phyloP scores from a whole-genome alignment of 2,797 vertebrate species.

The Hephaestus fuliginosus region DNA sequence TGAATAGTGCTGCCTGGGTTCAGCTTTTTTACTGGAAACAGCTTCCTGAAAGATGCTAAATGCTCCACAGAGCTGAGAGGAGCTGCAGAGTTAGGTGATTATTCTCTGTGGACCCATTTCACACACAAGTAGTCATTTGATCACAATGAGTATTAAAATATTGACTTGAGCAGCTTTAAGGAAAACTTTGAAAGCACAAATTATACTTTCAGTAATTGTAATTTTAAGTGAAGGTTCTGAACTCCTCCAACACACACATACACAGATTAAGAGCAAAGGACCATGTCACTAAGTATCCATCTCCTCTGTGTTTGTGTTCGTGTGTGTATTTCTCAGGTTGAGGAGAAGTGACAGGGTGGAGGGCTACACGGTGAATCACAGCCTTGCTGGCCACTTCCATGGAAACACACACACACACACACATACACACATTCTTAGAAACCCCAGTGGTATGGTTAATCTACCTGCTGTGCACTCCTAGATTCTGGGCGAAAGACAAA shows the following conservation, averaged over 20 bases:
- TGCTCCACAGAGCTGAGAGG: neutral
- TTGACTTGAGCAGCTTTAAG: neutral
- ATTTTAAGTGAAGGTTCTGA: neutral
- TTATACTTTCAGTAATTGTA: neutral
- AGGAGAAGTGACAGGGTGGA: constrained; percentile 39
- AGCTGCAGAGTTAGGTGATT: neutral
- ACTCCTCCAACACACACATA: neutral
- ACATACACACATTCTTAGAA: neutral
- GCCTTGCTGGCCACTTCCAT: constrained; percentile 7
- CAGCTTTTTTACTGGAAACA: neutral
- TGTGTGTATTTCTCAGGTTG: constrained; percentile 22
- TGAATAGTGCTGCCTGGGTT: neutral
- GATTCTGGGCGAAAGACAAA: no score
- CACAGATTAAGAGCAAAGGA: neutral
- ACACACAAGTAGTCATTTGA: neutral
- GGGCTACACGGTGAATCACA: constrained; percentile 44
- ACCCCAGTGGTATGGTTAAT: neutral
- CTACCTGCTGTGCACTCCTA: neutral
- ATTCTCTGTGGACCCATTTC: neutral
- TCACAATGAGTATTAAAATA: neutral
- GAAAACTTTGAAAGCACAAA: neutral
- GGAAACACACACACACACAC: neutral
- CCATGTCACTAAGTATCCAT: constrained; percentile 4
- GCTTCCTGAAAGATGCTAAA: neutral
- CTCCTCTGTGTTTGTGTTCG: neutral